Evolutionary conservation across 2,113 vertebrate genomes (phyloP).

Genomic region (Grammomys dolichurus): DNA sequence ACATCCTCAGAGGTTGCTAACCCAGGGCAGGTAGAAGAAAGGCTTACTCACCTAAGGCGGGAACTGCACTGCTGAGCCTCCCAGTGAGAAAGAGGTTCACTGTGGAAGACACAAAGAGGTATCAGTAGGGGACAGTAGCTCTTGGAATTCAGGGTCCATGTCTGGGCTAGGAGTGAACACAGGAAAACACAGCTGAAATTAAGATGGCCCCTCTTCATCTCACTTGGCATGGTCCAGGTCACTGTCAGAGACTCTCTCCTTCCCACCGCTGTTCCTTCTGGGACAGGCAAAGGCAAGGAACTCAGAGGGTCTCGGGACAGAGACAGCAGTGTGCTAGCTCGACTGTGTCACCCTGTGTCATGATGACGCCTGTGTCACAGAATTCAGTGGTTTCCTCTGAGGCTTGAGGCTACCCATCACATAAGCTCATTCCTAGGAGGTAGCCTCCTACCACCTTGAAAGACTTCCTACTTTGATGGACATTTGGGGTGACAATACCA

Average conservation of each 20-base stretch:
- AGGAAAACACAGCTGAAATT: background rate
- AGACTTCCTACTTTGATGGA: background rate
- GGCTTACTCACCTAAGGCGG: constrained; percentile 88
- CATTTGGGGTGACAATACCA: background rate
- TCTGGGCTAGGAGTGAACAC: background rate
- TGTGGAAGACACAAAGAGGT: constrained; percentile 78
- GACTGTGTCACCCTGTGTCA: too few relatives aligned
- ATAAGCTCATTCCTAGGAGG: background rate
- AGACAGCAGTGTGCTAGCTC: background rate
- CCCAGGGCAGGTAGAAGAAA: background rate
- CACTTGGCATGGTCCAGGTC: background rate
- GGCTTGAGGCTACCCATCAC: background rate
- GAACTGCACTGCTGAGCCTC: constrained; percentile 87
- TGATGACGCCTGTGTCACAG: too few relatives aligned
- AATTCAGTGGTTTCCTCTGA: background rate
- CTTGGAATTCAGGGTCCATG: background rate
- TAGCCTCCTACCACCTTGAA: background rate
- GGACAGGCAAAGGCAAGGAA: background rate
- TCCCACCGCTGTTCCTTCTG: background rate
- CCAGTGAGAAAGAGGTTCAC: constrained; percentile 89
- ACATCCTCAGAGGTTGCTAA: background rate
- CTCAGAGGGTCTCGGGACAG: background rate
- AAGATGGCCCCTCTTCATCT: background rate
- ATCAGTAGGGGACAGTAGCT: background rate
- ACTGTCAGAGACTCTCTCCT: background rate